Percentiles rank a stretch among this genome's conserved stretches.
Conservation (phyloP, 1,140 invertebrate genomes). For the Oreohelix idahoensis region DNA sequence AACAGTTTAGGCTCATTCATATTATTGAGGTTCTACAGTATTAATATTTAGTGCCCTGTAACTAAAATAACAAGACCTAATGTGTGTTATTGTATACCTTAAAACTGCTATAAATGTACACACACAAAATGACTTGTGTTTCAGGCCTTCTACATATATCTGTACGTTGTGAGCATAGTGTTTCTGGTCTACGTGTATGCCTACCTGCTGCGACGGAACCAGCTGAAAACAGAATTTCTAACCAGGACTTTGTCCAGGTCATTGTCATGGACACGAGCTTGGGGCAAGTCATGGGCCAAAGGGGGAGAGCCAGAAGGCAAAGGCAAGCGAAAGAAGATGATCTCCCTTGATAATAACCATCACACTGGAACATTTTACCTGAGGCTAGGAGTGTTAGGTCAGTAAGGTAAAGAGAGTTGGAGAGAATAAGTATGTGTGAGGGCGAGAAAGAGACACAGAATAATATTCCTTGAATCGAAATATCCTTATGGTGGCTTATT, state of each 20-base stretch:
- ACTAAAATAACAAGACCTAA: too few relatives aligned
- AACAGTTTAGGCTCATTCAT: too few relatives aligned
- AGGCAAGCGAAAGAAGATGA: slow-evolving; percentile 34
- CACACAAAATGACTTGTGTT: too few relatives aligned
- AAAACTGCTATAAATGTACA: too few relatives aligned
- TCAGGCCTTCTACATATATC: slow-evolving; percentile 95
- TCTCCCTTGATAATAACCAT: slow-evolving; percentile 41
- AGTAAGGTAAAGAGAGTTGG: slow-evolving; percentile 50
- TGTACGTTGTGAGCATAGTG: slow-evolving; percentile 93
- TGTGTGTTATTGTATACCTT: too few relatives aligned
- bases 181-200: slow-evolving; percentile 97
- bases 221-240: not conserved
- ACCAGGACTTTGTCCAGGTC: slow-evolving; percentile 21
- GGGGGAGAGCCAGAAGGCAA: not conserved
- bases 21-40: too few relatives aligned
- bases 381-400: slow-evolving; percentile 94
- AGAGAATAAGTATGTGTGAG: not conserved
- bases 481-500: too few relatives aligned
- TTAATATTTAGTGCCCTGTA: too few relatives aligned
- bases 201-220: slow-evolving; percentile 81
- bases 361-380: slow-evolving; percentile 91
- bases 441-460: not conserved
- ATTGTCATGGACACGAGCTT: slow-evolving; percentile 12
- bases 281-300: slow-evolving; percentile 13
- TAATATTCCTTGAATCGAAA: too few relatives aligned